phyloP scores from a whole-genome alignment of 1,140 invertebrate genomes.

The Drosophila mayri region DNA sequence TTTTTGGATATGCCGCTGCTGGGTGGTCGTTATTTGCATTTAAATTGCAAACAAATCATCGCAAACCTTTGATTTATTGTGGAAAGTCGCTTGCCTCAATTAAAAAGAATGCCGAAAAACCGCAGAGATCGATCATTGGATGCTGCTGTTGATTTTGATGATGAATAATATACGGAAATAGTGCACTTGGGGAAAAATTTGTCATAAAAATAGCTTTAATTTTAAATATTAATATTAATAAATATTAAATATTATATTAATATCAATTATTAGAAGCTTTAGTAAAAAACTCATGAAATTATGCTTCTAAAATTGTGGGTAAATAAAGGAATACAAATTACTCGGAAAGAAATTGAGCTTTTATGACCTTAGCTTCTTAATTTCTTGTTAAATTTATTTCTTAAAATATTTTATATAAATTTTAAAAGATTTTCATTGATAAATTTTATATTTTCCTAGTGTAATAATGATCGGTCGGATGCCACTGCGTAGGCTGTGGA shows the following conservation, averaged over 20 bases:
- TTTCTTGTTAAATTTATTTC: no score
- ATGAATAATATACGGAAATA: conserved; percentile 6
- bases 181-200: conserved; percentile 18
- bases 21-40: conserved; percentile 82
- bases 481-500: conserved; percentile 36
- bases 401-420: neutral
- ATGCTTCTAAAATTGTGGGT: neutral
- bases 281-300: no score
- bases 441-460: conserved; percentile 4
- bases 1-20: conserved; percentile 59
- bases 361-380: rapidly evolving
- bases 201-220: neutral
- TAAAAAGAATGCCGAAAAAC: conserved; percentile 50
- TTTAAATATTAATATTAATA: neutral
- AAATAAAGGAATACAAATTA: neutral
- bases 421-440: neutral
- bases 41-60: conserved; percentile 83
- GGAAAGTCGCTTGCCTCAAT: conserved; percentile 66
- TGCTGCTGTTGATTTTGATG: conserved; percentile 4
- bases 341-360: neutral
- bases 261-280: no score
- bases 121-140: conserved; percentile 19
- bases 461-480: conserved; percentile 31
- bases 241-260: no score
- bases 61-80: conserved; percentile 71